Conservation (phyloP, 2,797 vertebrate genomes). For the Sebastes itinus region DNA sequence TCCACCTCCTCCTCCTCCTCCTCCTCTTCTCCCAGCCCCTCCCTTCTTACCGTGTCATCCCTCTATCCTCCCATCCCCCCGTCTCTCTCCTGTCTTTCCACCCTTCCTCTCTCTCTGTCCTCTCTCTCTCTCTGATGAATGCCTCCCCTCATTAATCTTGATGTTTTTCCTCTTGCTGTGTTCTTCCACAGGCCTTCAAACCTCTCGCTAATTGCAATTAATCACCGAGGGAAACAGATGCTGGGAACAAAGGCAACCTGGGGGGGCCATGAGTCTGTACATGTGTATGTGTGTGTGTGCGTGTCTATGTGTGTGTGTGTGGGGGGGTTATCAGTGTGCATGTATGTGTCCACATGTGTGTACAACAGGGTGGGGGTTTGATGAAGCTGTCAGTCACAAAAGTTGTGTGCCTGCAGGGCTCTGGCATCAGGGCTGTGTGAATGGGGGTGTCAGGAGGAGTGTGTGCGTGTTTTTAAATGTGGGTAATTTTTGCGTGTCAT, state of each 20-base stretch:
- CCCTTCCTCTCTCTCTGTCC: conserved; percentile 10
- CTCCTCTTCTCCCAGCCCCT: conserved; percentile 45
- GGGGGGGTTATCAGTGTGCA: not conserved
- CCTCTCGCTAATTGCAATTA: conserved; percentile 98
- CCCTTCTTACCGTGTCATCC: conserved; percentile 44
- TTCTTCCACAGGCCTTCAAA: conserved; percentile 97
- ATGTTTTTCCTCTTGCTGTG: conserved; percentile 93
- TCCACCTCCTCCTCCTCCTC: conserved; percentile 43
- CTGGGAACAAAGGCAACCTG: conserved; percentile 92
- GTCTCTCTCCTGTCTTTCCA: conserved; percentile 18
- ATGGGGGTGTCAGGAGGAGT: not conserved
- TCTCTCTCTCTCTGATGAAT: conserved; percentile 80
- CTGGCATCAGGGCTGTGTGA: conserved; percentile 31
- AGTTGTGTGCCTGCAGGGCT: conserved; percentile 52
- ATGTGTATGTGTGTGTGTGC: conserved; percentile 30
- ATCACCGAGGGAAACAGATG: conserved; percentile 99
- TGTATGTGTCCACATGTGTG: conserved; percentile 35
- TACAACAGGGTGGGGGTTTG: conserved; percentile 74
- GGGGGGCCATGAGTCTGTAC: conserved; percentile 64
- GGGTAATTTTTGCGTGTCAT: conserved; percentile 5
- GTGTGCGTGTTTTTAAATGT: not conserved
- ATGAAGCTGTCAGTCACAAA: conserved; percentile 87
- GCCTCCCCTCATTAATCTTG: conserved; percentile 96
- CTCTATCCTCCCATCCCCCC: conserved; percentile 1
- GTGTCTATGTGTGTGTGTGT: conserved; percentile 5